phyloP scores from a whole-genome alignment of 2,113 vertebrate genomes.

The Terrapene triunguis region DNA sequence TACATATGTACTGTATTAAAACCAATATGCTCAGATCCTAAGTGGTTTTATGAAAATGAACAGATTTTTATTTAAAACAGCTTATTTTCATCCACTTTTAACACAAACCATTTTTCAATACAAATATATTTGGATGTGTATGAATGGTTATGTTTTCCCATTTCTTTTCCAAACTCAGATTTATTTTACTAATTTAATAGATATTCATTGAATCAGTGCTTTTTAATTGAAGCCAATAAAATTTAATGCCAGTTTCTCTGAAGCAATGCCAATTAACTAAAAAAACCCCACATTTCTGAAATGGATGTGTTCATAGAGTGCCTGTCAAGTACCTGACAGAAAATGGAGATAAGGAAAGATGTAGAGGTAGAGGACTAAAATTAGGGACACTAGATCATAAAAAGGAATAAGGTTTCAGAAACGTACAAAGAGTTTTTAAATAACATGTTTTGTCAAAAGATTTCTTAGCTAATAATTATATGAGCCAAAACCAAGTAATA shows the following conservation, averaged over 20 bases:
- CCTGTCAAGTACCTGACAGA: not conserved
- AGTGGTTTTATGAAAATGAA: not conserved
- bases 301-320: not conserved
- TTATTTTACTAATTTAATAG: not conserved
- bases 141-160: not conserved
- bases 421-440: not conserved
- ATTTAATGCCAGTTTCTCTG: not conserved
- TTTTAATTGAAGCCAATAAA: constrained; percentile 16
- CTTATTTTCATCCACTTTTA: not conserved
- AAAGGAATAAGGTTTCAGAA: not conserved
- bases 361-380: not conserved
- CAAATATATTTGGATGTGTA: not conserved
- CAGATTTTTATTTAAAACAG: not conserved
- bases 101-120: not conserved
- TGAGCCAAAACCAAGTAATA: not conserved
- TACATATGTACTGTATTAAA: not conserved
- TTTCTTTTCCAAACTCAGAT: not conserved
- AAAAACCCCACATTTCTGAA: not conserved
- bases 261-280: not conserved
- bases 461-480: not conserved
- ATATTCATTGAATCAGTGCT: not conserved
- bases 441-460: not conserved
- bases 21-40: not conserved
- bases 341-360: not conserved
- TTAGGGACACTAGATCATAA: accelerated